Conservation (phyloP, 2,888 invertebrate species). For the Pheosia gnoma region DNA sequence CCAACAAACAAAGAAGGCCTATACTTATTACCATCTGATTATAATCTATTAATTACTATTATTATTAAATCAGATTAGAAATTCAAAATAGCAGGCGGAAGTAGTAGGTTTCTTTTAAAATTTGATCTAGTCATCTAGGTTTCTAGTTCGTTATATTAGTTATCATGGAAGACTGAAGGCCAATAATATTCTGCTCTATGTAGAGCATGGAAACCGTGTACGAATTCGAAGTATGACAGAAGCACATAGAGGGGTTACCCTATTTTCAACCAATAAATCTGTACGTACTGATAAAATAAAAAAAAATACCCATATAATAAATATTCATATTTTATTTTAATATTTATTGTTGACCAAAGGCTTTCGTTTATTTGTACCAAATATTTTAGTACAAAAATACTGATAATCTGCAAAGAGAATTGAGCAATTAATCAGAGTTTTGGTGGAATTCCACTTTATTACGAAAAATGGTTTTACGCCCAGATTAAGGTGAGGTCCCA, state of each 20-base stretch:
- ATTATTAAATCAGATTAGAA: constrained; percentile 12
- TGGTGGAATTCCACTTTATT: constrained; percentile 30
- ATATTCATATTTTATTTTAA: too few relatives aligned
- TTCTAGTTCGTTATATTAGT: not conserved
- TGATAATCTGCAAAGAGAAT: constrained; percentile 3
- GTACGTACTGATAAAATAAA: too few relatives aligned
- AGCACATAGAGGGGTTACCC: too few relatives aligned
- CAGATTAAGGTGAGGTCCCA: constrained; percentile 46
- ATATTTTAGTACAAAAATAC: not conserved
- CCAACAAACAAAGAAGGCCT: constrained; percentile 1
- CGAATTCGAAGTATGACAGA: too few relatives aligned
- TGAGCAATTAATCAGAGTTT: constrained; percentile 45
- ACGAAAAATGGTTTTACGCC: constrained; percentile 28
- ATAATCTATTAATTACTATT: constrained; percentile 16
- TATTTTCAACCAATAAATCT: too few relatives aligned
- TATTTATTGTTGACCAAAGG: too few relatives aligned
- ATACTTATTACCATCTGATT: constrained; percentile 22
- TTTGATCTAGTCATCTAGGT: not conserved
- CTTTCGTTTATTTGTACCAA: constrained; percentile 1
- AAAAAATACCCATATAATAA: too few relatives aligned
- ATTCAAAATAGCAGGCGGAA: constrained; percentile 11
- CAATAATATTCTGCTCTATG: too few relatives aligned
- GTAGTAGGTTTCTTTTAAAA: not conserved
- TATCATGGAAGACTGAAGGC: too few relatives aligned
- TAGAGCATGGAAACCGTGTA: too few relatives aligned